Evolutionary conservation across 2,888 invertebrate species (phyloP), one percentile per base, ranked within the genome.

Genomic region (Lapara coniferarum): DNA sequence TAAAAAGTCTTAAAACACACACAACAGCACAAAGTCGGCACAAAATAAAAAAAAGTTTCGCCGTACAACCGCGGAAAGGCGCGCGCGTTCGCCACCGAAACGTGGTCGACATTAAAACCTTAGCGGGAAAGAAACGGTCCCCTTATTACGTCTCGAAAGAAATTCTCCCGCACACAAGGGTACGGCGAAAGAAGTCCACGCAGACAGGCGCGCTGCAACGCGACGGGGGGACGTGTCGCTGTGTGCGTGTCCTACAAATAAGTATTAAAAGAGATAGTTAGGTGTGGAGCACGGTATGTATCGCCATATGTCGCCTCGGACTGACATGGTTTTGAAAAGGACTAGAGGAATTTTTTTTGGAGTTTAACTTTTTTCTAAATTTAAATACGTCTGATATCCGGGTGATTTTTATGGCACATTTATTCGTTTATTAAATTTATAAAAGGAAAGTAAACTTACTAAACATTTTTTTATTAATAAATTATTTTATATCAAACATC

Each of bases 81-180:
- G 91, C 92, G 92, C 89, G 92, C 93, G 92, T 88, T 85, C 92
- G 91, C 92, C 89, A 88, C 92, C 92, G 89, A 91, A 93, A 87
- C 93, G 93, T 91, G 92, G 92, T 92, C 92, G 89, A 92, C 93
- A 93, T 93, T 93, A 93, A 93, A 93, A 93, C 93, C 93, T 92
- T 91, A 90, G 92, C 92, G 92, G 92, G 91, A 93, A 93, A 92
- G 92, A 93, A 93, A 93, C 90, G 88, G 92, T 92, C 93, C 93
- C 93, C 93, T 93, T 93, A 93, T 92, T 92, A 93, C 92, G 92
- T 92, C 93, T 92, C 92, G 91, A 93, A 93, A 93, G 93, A 93
- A 93, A 93, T 93, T 90, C 91, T 75, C 91, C 83, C 89, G 89
- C 92, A 90, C 92, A 93, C 92, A 93, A 85, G 81, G 85, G 85